Evolutionary conservation across 30 jellyfish, hydroid and myxozoan species (phyloP).

Genomic region (Turritopsis dohrnii): DNA sequence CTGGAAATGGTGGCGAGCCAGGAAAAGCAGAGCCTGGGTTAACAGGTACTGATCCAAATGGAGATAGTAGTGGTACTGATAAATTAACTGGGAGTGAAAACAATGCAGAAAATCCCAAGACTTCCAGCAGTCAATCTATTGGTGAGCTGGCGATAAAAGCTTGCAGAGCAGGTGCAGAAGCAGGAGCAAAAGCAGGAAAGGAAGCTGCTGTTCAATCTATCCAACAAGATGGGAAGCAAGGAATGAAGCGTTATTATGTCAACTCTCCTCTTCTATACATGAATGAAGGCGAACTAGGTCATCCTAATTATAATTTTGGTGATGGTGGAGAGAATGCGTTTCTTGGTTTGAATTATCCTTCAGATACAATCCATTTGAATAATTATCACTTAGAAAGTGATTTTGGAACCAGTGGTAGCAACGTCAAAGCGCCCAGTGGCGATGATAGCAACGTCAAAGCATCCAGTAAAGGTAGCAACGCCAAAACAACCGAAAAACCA

Average conservation of each 20-base stretch:
- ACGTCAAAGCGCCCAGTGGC: not conserved
- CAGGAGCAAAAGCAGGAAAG: conserved; percentile 38
- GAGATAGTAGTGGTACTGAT: not conserved
- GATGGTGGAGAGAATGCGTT: not conserved
- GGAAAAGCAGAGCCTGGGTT: not conserved
- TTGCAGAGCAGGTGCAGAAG: conserved; percentile 24
- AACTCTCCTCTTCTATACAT: not conserved
- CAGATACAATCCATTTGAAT: not conserved
- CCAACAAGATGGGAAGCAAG: not conserved
- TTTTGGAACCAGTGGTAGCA: not conserved
- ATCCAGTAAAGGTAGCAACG: not conserved
- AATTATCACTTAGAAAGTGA: not conserved
- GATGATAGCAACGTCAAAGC: not conserved
- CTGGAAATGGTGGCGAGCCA: conserved; percentile 11
- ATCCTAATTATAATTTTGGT: not conserved
- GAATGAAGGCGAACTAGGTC: not conserved
- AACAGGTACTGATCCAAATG: conserved; percentile 4
- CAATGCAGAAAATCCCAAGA: not conserved
- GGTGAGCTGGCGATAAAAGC: not conserved
- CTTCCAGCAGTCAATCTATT: not conserved
- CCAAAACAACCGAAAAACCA: too few species aligned
- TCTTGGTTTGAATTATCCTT: not conserved
- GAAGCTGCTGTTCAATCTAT: conserved; percentile 34
- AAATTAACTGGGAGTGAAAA: not conserved
- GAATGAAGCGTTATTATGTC: not conserved